Percentiles rank a stretch among this genome's conserved stretches.
Conservation (phyloP, 2,888 invertebrate species). For the Lissocephala sabroskyi region DNA sequence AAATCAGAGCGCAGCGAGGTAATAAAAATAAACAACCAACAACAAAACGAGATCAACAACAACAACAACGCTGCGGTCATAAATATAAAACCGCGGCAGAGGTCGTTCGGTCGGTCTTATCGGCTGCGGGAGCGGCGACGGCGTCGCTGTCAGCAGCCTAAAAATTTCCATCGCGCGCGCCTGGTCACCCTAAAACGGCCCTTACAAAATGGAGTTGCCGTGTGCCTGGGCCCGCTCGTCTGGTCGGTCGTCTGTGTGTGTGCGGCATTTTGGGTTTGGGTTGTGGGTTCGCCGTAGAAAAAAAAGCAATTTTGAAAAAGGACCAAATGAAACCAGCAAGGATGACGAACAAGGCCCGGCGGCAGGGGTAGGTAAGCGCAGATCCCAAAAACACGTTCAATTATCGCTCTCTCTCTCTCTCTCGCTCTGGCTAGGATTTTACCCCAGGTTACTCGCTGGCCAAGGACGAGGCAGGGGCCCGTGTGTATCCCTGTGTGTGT, state of each 20-base stretch:
- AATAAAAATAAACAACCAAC: too few species aligned
- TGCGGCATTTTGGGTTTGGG: constrained; percentile 19
- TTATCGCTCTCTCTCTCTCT: too few species aligned
- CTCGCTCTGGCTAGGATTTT: constrained; percentile 18
- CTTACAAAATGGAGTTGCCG: constrained; percentile 50
- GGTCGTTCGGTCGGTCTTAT: too few species aligned
- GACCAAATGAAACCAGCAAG: constrained; percentile 12
- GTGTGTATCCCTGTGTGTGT: neutral
- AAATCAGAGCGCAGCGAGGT: too few species aligned
- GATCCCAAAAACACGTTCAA: constrained; percentile 50
- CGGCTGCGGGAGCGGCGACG: too few species aligned
- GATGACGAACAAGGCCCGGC: constrained; percentile 8
- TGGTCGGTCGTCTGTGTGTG: constrained; percentile 9
- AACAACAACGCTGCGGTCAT: too few species aligned
- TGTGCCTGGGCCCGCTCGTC: neutral
- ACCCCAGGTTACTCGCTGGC: constrained; percentile 24
- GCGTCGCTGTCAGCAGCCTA: too few species aligned
- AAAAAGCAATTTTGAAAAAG: constrained; percentile 51
- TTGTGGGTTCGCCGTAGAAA: constrained; percentile 9
- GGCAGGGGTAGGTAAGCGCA: neutral
- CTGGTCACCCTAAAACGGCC: constrained; percentile 50
- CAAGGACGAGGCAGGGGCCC: neutral
- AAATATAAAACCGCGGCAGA: too few species aligned
- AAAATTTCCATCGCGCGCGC: constrained; percentile 1
- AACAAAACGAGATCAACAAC: too few species aligned